These are phyloP conservation scores for Cardiocondyla obscurior DNA, from an alignment of 1,140 invertebrate genomes.

Conservation along the genomic window DNA sequence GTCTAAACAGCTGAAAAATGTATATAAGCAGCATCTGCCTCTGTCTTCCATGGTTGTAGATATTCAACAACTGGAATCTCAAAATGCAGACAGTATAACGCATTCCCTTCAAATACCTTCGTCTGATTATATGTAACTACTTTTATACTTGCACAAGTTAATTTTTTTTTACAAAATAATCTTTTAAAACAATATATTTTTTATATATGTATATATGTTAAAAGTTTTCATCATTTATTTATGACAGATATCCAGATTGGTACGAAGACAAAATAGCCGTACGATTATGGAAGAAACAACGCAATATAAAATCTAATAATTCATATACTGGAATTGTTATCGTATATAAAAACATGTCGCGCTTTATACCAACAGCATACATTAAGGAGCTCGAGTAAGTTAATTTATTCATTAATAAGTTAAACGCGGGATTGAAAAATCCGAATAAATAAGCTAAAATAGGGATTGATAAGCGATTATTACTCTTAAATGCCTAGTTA, in stretches of 20 bases:
- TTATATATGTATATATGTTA: neutral
- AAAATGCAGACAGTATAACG: constrained; percentile 68
- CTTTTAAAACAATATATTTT: neutral
- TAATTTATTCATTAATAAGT: neutral
- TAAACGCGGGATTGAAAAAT: neutral
- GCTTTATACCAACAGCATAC: constrained; percentile 83
- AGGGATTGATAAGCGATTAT: neutral
- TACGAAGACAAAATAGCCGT: constrained; percentile 81
- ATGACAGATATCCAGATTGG: constrained; percentile 82
- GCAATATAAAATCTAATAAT: constrained; percentile 66
- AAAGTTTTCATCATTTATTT: constrained; percentile 22
- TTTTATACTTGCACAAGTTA: constrained; percentile 36
- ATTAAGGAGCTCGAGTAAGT: constrained; percentile 84
- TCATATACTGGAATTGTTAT: constrained; percentile 80
- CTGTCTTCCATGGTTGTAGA: constrained; percentile 75
- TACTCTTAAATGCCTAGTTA: neutral
- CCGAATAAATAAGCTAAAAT: neutral
- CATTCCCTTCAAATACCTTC: constrained; percentile 76
- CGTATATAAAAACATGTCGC: constrained; percentile 84
- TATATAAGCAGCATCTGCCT: constrained; percentile 68
- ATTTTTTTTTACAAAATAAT: neutral
- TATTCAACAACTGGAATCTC: constrained; percentile 72
- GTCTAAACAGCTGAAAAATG: constrained; percentile 64
- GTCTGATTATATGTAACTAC: constrained; percentile 76
- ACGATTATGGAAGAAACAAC: constrained; percentile 72